phyloP scores from a whole-genome alignment of 2,888 invertebrate species.

The Podabrus alpinus region DNA sequence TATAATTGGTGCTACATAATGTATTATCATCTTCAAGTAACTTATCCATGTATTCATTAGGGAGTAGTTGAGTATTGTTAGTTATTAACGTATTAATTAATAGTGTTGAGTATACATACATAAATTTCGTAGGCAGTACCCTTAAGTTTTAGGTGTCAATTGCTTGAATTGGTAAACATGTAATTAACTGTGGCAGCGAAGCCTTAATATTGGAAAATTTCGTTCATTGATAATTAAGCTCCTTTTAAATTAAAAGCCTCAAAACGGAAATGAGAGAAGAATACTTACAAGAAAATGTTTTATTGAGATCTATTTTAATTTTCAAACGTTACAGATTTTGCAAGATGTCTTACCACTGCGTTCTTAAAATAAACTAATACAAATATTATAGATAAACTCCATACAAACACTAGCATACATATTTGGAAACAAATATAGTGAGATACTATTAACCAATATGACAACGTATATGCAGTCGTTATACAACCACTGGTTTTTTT shows the following conservation, averaged over 20 bases:
- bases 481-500: slow-evolving; percentile 3
- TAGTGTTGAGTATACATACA: not conserved
- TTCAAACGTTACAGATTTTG: slow-evolving; percentile 11
- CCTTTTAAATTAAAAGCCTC: not conserved
- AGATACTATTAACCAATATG: slow-evolving; percentile 13
- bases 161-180: not conserved
- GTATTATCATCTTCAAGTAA: not conserved
- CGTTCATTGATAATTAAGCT: not conserved
- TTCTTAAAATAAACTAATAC: slow-evolving; percentile 22
- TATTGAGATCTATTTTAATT: not conserved
- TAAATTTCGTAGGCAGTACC: not conserved
- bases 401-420: slow-evolving; percentile 7
- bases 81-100: not conserved
- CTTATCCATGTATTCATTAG: not conserved
- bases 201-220: not conserved
- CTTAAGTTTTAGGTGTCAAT: not conserved
- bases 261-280: not conserved
- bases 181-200: not conserved
- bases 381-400: slow-evolving; percentile 14
- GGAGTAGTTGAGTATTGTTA: not conserved
- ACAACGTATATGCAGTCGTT: not conserved
- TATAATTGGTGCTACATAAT: not conserved
- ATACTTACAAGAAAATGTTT: not conserved
- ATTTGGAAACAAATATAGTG: slow-evolving; percentile 8
- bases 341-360: slow-evolving; percentile 13